Evolutionary conservation across 2,888 invertebrate genomes (phyloP).

Genomic region (Aphelenchoides bicaudatus): DNA sequence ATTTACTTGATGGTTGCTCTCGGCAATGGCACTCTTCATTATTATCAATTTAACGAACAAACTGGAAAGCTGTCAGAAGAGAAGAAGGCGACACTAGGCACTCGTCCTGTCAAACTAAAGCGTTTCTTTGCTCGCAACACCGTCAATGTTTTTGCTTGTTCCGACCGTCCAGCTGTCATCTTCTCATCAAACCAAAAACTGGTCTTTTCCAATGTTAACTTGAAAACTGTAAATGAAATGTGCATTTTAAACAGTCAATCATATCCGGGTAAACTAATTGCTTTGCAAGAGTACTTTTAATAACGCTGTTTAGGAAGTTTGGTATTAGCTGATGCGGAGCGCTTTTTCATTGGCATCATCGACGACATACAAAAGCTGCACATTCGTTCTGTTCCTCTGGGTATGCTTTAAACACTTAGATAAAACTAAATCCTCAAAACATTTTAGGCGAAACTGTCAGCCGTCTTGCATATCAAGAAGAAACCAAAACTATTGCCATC

Average conservation of each 20-base stretch:
- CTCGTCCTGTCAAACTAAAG: conserved; percentile 87
- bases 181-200: conserved; percentile 78
- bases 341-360: conserved; percentile 31
- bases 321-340: conserved; percentile 13
- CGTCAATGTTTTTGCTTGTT: conserved; percentile 95
- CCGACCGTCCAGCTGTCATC: conserved; percentile 94
- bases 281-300: conserved; percentile 82
- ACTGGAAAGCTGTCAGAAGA: conserved; percentile 72
- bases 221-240: conserved; percentile 79
- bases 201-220: conserved; percentile 64
- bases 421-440: conserved; percentile 65
- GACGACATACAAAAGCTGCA: conserved; percentile 58
- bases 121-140: conserved; percentile 69
- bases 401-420: too few relatives aligned
- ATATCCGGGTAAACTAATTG: conserved; percentile 76
- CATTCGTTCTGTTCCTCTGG: conserved; percentile 78
- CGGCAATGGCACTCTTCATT: conserved; percentile 95
- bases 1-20: conserved; percentile 71
- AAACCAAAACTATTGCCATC: conserved; percentile 85
- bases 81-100: conserved; percentile 92
- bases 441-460: conserved; percentile 80
- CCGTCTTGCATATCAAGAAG: conserved; percentile 89
- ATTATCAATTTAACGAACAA: conserved; percentile 76
- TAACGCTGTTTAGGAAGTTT: conserved; percentile 72
- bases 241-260: conserved; percentile 91